phyloP scores from a whole-genome alignment of 92 coral and sea anemone species.

The Paramuricea clavata region DNA sequence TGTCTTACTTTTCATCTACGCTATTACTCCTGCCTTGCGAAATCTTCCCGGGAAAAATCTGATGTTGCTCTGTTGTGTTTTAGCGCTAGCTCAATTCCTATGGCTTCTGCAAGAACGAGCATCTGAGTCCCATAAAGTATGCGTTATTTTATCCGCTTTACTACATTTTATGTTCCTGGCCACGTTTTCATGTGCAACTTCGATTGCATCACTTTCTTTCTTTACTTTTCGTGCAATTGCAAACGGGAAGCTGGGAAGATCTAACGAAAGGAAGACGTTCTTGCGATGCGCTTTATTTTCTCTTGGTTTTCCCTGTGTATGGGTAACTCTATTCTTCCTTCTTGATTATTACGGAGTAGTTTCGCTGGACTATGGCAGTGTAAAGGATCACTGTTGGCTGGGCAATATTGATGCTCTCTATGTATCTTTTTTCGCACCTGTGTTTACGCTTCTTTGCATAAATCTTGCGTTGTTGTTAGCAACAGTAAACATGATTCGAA shows the following conservation, averaged over 20 bases:
- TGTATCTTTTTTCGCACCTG: neutral
- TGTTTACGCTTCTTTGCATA: neutral
- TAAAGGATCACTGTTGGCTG: neutral
- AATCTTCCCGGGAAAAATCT: conserved; percentile 15
- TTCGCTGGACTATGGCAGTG: neutral
- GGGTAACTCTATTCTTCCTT: neutral
- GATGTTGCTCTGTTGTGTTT: neutral
- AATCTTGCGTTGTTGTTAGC: neutral
- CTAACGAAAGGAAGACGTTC: neutral
- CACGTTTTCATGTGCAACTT: neutral
- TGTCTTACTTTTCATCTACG: neutral
- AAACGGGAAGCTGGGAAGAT: neutral
- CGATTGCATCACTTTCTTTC: neutral
- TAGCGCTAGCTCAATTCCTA: neutral
- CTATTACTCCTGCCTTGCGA: neutral
- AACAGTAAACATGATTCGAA: neutral
- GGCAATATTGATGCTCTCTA: neutral
- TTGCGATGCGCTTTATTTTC: neutral
- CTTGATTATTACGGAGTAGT: neutral
- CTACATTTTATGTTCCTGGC: neutral
- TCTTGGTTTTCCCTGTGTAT: neutral
- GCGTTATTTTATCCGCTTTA: neutral
- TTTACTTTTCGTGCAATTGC: neutral
- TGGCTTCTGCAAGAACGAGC: neutral
- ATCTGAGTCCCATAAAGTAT: neutral